phyloP scores from a whole-genome alignment of 2,797 vertebrate genomes.

The Heteromormyrus szaboi region DNA sequence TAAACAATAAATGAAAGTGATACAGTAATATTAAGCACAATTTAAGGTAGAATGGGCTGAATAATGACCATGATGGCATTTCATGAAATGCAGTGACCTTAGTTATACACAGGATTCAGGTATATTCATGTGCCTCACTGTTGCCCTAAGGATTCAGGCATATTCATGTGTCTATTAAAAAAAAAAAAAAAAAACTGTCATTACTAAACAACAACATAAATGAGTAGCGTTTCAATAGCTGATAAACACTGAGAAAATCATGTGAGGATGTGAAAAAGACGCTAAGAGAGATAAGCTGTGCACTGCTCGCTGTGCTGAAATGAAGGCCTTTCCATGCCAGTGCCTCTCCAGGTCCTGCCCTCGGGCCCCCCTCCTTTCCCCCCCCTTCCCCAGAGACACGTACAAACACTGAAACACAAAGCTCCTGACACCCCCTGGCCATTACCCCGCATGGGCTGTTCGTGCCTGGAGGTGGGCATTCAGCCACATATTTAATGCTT shows the following conservation, averaged over 20 bases:
- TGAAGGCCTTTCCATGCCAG: slow-evolving; percentile 60
- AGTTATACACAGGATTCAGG: not conserved
- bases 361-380: slow-evolving; percentile 51
- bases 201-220: not conserved
- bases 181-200: not conserved
- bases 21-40: not conserved
- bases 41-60: not conserved
- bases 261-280: not conserved
- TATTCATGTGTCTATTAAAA: not conserved
- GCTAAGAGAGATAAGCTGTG: slow-evolving; percentile 62
- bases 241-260: not conserved
- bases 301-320: slow-evolving; percentile 42
- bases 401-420: slow-evolving; percentile 59
- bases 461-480: slow-evolving; percentile 48
- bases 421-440: slow-evolving; percentile 57
- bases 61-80: not conserved
- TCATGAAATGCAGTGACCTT: not conserved
- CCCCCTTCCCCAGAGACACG: slow-evolving; percentile 54
- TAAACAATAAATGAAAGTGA: not conserved
- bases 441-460: slow-evolving; percentile 56
- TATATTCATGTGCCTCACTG: not conserved
- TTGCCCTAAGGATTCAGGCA: not conserved
- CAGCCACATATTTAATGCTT: slow-evolving; percentile 18
- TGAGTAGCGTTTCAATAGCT: not conserved
- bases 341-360: slow-evolving; percentile 55